Evolutionary conservation across 2,113 vertebrate genomes (phyloP).

Genomic region (Hystrix brachyura): DNA sequence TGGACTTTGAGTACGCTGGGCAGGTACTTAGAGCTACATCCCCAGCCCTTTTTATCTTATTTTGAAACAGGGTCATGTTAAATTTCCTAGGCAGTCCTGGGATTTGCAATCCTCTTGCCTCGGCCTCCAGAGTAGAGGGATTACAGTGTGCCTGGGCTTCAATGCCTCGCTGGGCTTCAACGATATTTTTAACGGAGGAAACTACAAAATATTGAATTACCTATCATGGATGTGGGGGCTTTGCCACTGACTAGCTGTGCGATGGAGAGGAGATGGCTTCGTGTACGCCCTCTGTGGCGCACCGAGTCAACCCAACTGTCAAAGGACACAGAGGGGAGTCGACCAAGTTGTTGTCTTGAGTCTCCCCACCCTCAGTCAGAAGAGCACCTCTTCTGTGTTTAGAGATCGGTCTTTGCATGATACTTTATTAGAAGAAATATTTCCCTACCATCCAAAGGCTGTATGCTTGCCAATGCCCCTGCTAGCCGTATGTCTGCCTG

Average conservation of each 20-base stretch:
- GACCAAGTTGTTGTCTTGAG: neutral
- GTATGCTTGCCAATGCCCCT: neutral
- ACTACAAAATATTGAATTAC: neutral
- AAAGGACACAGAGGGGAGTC: neutral
- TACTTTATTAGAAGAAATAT: constrained; percentile 34
- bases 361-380: neutral
- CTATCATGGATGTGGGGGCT: neutral
- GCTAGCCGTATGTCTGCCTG: neutral
- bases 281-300: neutral
- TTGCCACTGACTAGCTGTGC: neutral
- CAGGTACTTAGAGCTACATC: neutral
- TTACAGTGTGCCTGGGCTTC: neutral
- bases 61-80: neutral
- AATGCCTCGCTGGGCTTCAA: neutral
- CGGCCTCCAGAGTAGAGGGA: neutral
- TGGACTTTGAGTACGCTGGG: neutral
- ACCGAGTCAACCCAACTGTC: neutral
- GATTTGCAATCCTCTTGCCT: neutral
- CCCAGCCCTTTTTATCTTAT: neutral
- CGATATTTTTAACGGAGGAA: neutral
- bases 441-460: neutral
- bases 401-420: neutral
- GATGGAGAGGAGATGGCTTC: neutral
- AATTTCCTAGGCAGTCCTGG: neutral
- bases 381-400: constrained; percentile 18